These are phyloP conservation scores for Datnioides undecimradiatus DNA, from an alignment of 2,113 vertebrate genomes.

Conservation along the genomic window DNA sequence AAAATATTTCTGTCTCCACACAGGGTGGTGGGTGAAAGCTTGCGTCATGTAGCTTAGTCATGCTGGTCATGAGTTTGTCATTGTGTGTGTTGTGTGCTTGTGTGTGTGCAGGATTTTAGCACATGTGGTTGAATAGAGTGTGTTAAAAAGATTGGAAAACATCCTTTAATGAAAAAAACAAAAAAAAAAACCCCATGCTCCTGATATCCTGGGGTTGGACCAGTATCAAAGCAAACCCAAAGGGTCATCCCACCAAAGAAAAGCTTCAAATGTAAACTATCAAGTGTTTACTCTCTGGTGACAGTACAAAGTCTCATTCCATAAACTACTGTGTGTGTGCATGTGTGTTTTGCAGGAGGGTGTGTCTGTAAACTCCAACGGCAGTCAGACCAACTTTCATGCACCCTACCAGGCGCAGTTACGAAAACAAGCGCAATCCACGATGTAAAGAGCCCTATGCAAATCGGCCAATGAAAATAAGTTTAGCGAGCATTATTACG, in stretches of 20 bases:
- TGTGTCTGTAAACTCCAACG: slow-evolving; percentile 8
- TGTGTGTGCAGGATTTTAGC: slow-evolving; percentile 8
- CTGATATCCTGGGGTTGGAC: neutral
- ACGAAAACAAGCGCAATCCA: neutral
- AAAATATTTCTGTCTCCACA: slow-evolving; percentile 22
- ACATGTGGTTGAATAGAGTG: neutral
- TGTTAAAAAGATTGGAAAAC: slow-evolving; percentile 1
- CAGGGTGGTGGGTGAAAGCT: slow-evolving; percentile 6
- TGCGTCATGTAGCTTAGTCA: slow-evolving; percentile 62
- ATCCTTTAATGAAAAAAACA: neutral
- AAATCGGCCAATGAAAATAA: neutral
- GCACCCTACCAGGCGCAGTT: neutral
- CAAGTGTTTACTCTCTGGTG: slow-evolving; percentile 65
- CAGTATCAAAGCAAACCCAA: slow-evolving; percentile 27
- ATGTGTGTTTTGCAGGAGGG: neutral
- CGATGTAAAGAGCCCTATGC: neutral
- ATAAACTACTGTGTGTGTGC: slow-evolving; percentile 6
- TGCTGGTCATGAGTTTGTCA: slow-evolving; percentile 67
- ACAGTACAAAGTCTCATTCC: slow-evolving; percentile 78
- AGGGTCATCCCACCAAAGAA: slow-evolving; percentile 28
- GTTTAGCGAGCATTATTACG: neutral
- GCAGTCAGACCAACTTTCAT: neutral
- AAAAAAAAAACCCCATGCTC: slow-evolving; percentile 13
- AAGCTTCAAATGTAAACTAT: slow-evolving; percentile 51
- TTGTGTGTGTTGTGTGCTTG: neutral